Conservation (phyloP, 2,113 vertebrate genomes). For the Crotalus horridus region DNA sequence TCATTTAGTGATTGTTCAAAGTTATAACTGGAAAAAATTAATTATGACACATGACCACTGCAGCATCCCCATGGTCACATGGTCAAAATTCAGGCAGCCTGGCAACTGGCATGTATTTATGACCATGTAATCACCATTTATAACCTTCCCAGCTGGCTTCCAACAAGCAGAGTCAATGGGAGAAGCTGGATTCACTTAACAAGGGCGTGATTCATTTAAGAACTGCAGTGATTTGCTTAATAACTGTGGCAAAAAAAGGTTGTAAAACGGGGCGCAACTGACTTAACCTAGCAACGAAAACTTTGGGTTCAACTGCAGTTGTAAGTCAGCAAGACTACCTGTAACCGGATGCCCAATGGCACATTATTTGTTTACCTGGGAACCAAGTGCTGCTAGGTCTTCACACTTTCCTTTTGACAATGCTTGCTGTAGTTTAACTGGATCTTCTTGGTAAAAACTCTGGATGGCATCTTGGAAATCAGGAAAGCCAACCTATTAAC, state of each 20-base stretch:
- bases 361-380: constrained; percentile 75
- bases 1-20: background rate
- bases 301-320: background rate
- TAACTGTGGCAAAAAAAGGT: background rate
- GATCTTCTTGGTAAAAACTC: constrained; percentile 85
- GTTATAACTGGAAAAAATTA: background rate
- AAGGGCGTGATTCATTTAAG: background rate
- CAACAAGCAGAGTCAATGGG: background rate
- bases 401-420: constrained; percentile 88
- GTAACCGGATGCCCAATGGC: background rate
- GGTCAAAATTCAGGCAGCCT: too few relatives aligned
- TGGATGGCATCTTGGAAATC: constrained; percentile 90
- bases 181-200: background rate
- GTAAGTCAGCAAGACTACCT: background rate
- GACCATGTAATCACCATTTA: background rate
- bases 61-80: background rate
- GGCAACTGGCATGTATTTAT: background rate
- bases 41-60: background rate
- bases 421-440: constrained; percentile 79
- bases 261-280: background rate
- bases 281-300: background rate
- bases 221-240: background rate
- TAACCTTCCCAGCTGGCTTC: background rate
- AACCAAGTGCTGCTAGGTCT: constrained; percentile 79
- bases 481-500: constrained; percentile 84